Evolutionary conservation across 2,888 invertebrate species (phyloP).

Genomic region (Drosophila imparisetae): DNA sequence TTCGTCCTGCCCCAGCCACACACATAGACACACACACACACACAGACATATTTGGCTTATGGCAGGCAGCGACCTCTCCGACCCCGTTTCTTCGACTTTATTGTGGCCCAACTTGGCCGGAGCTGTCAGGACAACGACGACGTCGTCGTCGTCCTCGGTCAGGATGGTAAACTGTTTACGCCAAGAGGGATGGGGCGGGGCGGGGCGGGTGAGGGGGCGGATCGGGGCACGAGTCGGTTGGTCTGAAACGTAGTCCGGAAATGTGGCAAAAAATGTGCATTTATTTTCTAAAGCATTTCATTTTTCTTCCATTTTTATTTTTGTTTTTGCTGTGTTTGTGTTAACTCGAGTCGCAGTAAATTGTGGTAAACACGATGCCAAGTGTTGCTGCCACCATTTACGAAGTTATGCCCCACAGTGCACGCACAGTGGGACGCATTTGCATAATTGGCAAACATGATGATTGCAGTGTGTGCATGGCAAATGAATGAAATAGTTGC

Average conservation of each 20-base stretch:
- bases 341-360: conserved; percentile 76
- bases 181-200: neutral
- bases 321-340: conserved; percentile 51
- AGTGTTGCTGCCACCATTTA: conserved; percentile 76
- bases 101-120: conserved; percentile 57
- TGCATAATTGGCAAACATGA: conserved; percentile 72
- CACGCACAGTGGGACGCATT: conserved; percentile 75
- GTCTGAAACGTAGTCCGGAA: conserved; percentile 51
- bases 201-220: neutral
- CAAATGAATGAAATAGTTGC: neutral
- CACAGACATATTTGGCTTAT: conserved; percentile 77
- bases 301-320: conserved; percentile 20
- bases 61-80: conserved; percentile 71
- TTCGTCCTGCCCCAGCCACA: conserved; percentile 59
- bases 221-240: conserved; percentile 1
- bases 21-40: conserved; percentile 42
- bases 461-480: conserved; percentile 49
- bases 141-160: conserved; percentile 14
- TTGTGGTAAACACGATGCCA: conserved; percentile 78
- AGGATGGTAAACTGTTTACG: conserved; percentile 38
- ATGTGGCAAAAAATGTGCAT: conserved; percentile 78
- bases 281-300: conserved; percentile 57
- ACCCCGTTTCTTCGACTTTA: conserved; percentile 63
- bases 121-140: conserved; percentile 41
- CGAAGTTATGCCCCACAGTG: conserved; percentile 72